phyloP scores from a whole-genome alignment of 2,113 vertebrate genomes.

The Micronisus gabar region DNA sequence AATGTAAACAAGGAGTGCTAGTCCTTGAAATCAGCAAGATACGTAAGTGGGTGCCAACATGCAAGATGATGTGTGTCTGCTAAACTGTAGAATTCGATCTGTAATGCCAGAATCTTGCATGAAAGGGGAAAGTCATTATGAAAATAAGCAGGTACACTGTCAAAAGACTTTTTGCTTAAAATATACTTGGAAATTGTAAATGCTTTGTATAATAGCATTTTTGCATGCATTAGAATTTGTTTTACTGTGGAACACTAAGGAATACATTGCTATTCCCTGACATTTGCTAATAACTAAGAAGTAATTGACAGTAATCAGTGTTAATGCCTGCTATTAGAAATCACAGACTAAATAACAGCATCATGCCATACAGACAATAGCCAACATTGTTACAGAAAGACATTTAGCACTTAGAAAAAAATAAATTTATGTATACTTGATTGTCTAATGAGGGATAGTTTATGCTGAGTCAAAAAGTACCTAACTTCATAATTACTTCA shows the following conservation, averaged over 20 bases:
- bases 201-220: not conserved
- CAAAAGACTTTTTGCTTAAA: not conserved
- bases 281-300: not conserved
- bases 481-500: not conserved
- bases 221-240: not conserved
- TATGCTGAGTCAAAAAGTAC: not conserved
- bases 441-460: not conserved
- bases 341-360: not conserved
- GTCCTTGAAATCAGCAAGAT: not conserved
- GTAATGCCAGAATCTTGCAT: not conserved
- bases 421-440: not conserved
- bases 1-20: not conserved
- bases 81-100: not conserved
- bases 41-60: not conserved
- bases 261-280: not conserved
- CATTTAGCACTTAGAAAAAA: not conserved
- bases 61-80: not conserved
- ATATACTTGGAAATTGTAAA: not conserved
- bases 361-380: not conserved
- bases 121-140: not conserved
- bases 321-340: not conserved
- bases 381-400: not conserved
- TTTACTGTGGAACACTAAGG: not conserved
- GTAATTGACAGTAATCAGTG: constrained; percentile 1
- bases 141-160: not conserved